A percentile compares a stretch with the other conserved stretches of the same genome.
These are phyloP conservation scores for Julus scandinavius DNA, from an alignment of 2,888 invertebrate species.

Conservation along the genomic window DNA sequence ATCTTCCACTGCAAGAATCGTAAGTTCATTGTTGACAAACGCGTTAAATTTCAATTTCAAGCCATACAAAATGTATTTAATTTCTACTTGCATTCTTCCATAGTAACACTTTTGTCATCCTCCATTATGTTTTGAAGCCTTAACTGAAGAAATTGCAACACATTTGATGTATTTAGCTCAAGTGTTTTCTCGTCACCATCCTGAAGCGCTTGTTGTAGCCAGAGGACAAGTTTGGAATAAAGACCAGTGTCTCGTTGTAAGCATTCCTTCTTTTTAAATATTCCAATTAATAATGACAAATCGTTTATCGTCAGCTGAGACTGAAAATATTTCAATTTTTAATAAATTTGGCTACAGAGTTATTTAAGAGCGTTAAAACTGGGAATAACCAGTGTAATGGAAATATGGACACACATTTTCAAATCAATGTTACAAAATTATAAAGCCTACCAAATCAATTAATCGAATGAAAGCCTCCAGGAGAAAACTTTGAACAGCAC, in stretches of 20 bases:
- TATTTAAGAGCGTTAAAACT: no score
- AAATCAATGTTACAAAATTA: no score
- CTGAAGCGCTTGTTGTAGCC: conserved; percentile 37
- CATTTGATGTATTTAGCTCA: background rate
- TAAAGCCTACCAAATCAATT: conserved; percentile 6
- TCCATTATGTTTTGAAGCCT: background rate
- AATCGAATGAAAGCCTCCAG: conserved; percentile 44
- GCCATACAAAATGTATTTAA: background rate
- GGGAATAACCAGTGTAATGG: no score
- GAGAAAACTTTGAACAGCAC: conserved; percentile 52
- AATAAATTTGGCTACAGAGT: no score
- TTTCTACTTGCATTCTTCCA: conserved; percentile 31
- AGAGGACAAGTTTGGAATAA: conserved; percentile 23
- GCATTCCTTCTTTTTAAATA: conserved; percentile 51
- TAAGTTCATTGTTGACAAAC: background rate
- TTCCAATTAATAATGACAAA: conserved; percentile 38
- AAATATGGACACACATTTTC: no score
- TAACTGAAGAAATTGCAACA: background rate
- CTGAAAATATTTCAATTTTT: conserved; percentile 27
- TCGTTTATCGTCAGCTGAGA: conserved; percentile 44
- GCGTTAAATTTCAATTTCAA: no score
- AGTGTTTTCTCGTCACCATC: background rate
- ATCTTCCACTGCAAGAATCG: background rate
- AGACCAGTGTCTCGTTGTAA: conserved; percentile 50
- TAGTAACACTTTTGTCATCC: background rate